Conservation (phyloP, 2,113 vertebrate genomes). For the Pollachius pollachius region DNA sequence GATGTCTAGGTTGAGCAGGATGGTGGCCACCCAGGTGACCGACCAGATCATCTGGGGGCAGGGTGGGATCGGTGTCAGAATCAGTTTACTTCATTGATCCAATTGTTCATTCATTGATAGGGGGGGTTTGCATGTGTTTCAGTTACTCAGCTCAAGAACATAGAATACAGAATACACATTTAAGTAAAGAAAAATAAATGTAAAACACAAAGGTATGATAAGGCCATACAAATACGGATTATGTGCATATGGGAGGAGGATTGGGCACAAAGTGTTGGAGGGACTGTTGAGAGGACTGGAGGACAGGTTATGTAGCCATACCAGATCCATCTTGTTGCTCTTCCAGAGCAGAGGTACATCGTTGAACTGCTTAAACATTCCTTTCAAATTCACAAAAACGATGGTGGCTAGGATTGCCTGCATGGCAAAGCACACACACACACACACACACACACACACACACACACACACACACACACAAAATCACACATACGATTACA, state of each 20-base stretch:
- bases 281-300: not conserved
- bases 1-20: constrained; percentile 85
- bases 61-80: not conserved
- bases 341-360: constrained; percentile 83
- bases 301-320: constrained; percentile 39
- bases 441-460: constrained; percentile 18
- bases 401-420: constrained; percentile 87
- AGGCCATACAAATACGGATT: too few species aligned
- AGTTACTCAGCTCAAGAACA: not conserved
- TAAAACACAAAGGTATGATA: too few species aligned
- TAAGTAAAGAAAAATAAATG: not conserved
- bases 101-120: too few species aligned
- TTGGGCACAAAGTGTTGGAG: too few species aligned
- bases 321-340: constrained; percentile 83
- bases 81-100: not conserved
- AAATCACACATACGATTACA: not conserved
- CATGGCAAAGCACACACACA: constrained; percentile 22
- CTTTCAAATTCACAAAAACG: constrained; percentile 88
- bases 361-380: constrained; percentile 85
- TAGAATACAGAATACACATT: constrained; percentile 7
- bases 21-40: constrained; percentile 82
- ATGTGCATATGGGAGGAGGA: not conserved
- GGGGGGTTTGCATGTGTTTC: too few species aligned
- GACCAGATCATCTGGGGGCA: constrained; percentile 82
- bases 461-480: constrained; percentile 13